A percentile compares a stretch with the other conserved stretches of the same genome.
These are phyloP conservation scores for Danionella dracula DNA, from an alignment of 2,797 vertebrate species.

Conservation along the genomic window DNA sequence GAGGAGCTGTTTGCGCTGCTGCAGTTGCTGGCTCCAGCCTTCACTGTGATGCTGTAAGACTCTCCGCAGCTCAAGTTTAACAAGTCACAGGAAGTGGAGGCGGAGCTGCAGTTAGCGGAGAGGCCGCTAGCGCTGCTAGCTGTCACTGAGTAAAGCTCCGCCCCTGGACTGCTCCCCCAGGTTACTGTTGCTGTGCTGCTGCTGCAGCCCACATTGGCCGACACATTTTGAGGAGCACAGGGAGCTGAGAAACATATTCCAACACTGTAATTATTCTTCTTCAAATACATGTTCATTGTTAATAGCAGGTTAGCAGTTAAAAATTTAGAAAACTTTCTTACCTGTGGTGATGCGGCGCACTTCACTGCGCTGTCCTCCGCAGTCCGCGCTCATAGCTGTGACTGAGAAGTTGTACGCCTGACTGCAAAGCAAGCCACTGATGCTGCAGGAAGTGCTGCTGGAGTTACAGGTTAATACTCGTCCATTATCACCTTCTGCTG, in stretches of 20 bases:
- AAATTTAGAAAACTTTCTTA: constrained; percentile 34
- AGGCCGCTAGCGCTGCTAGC: constrained; percentile 48
- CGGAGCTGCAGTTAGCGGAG: constrained; percentile 13
- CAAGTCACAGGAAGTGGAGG: no score
- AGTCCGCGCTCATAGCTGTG: constrained; percentile 49
- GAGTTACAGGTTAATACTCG: constrained; percentile 54
- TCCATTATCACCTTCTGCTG: constrained; percentile 47
- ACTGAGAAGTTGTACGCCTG: constrained; percentile 58
- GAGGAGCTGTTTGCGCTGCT: constrained; percentile 37
- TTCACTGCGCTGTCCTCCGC: constrained; percentile 54
- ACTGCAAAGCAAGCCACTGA: constrained; percentile 59
- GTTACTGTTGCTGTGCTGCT: constrained; percentile 40
- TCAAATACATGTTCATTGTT: not conserved
- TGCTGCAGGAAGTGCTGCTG: constrained; percentile 55
- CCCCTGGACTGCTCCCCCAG: constrained; percentile 21
- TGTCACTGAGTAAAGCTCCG: constrained; percentile 47
- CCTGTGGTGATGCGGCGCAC: constrained; percentile 50
- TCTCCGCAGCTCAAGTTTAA: constrained; percentile 54
- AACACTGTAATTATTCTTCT: no score
- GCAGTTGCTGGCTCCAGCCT: constrained; percentile 42
- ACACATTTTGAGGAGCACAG: constrained; percentile 59
- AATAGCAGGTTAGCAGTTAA: not conserved
- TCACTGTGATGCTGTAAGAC: constrained; percentile 51
- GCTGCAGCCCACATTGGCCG: constrained; percentile 53
- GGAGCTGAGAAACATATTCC: constrained; percentile 54